phyloP scores from a whole-genome alignment of 2,797 vertebrate species.

The Labroides dimidiatus region DNA sequence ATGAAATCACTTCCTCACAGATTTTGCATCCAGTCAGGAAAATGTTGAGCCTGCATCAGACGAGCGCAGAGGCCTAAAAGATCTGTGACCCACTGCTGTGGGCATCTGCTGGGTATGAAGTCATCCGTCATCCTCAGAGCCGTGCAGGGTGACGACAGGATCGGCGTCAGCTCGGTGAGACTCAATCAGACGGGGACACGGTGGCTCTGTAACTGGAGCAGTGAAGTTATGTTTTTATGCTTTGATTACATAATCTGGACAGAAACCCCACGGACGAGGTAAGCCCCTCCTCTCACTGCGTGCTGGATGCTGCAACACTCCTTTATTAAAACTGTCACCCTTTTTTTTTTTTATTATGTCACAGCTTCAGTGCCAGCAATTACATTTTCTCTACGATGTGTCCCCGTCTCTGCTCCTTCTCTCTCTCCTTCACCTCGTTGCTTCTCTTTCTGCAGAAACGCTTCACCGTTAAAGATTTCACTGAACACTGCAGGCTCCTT shows the following conservation, averaged over 20 bases:
- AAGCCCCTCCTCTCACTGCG: constrained; percentile 1
- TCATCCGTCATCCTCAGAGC: constrained; percentile 20
- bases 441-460: too few species aligned
- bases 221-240: constrained; percentile 40
- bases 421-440: not conserved
- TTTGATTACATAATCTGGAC: constrained; percentile 30
- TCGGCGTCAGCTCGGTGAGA: constrained; percentile 20
- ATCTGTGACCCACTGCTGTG: constrained; percentile 22
- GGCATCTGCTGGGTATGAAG: constrained; percentile 21
- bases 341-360: constrained; percentile 27
- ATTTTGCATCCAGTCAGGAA: constrained; percentile 15
- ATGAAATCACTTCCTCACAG: not conserved
- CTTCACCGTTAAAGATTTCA: not conserved
- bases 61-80: constrained; percentile 25
- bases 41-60: constrained; percentile 24
- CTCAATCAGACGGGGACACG: constrained; percentile 17
- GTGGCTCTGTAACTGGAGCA: constrained; percentile 36
- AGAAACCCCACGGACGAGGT: constrained; percentile 17
- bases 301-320: constrained; percentile 22
- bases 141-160: constrained; percentile 16
- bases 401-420: constrained; percentile 8
- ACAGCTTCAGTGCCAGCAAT: constrained; percentile 46
- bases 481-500: not conserved
- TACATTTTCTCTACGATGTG: constrained; percentile 42
- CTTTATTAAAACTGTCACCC: constrained; percentile 43